A percentile compares a stretch with the other conserved stretches of the same genome.
Evolutionary conservation across 2,113 vertebrate species (phyloP).

Genomic region (Parotia lawesii): DNA sequence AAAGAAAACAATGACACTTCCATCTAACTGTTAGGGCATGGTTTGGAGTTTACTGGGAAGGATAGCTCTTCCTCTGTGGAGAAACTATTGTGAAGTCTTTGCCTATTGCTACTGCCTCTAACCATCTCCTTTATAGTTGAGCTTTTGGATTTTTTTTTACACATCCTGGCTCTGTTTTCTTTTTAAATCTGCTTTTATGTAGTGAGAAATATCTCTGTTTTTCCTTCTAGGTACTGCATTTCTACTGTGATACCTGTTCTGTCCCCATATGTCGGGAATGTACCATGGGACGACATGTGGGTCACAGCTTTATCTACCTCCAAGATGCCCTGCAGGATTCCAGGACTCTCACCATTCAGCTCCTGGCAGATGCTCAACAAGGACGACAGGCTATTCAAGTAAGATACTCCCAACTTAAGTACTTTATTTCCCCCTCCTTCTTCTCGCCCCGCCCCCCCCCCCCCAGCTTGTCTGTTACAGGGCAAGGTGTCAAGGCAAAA

Average conservation of each 20-base stretch:
- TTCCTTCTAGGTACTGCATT: constrained; percentile 84
- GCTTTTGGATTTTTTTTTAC: background rate
- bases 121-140: background rate
- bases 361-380: constrained; percentile 93
- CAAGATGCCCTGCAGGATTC: constrained; percentile 96
- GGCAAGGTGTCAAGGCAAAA: constrained; percentile 40
- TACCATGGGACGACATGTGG: constrained; percentile 88
- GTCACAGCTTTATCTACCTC: constrained; percentile 95
- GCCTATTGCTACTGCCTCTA: background rate
- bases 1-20: constrained; percentile 46
- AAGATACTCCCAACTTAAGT: background rate
- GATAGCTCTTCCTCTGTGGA: constrained; percentile 5
- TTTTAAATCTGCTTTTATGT: background rate
- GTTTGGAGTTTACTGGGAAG: background rate
- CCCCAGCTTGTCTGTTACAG: constrained; percentile 11
- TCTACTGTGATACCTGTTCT: constrained; percentile 95
- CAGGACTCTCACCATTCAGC: constrained; percentile 91
- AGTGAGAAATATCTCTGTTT: background rate
- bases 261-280: constrained; percentile 97
- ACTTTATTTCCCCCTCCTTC: background rate
- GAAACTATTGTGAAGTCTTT: background rate
- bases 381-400: constrained; percentile 97
- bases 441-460: background rate
- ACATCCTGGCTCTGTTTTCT: background rate
- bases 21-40: background rate